Percentiles rank a stretch among this genome's conserved stretches.
These are phyloP conservation scores for Isichthys henryi DNA, from an alignment of 2,113 vertebrate species.

Conservation along the genomic window DNA sequence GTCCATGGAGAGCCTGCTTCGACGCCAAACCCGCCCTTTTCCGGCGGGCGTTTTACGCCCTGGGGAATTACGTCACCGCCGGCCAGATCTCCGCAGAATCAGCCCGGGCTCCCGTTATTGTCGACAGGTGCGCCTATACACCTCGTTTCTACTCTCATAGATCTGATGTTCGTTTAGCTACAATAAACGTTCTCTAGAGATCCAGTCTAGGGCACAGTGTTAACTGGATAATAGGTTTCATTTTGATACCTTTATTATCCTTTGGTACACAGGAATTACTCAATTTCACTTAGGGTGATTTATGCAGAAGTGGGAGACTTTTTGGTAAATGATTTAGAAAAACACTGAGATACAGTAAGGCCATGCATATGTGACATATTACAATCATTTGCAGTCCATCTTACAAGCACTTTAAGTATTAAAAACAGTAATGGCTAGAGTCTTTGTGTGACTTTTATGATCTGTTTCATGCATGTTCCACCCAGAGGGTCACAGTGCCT, in stretches of 20 bases:
- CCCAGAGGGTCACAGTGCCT: background rate
- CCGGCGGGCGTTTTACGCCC: slow-evolving; percentile 82
- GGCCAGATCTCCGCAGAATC: slow-evolving; percentile 67
- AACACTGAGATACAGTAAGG: background rate
- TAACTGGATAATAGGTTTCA: background rate
- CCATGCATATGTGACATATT: too few species aligned
- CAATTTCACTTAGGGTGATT: background rate
- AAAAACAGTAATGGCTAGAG: background rate
- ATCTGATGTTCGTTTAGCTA: background rate
- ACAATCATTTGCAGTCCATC: too few species aligned
- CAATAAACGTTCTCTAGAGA: background rate
- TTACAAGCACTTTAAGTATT: too few species aligned
- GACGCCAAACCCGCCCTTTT: slow-evolving; percentile 74
- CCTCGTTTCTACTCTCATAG: background rate
- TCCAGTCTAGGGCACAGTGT: background rate
- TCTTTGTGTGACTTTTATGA: background rate
- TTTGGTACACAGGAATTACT: background rate
- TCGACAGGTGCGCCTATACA: slow-evolving; percentile 72
- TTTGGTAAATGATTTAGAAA: too few species aligned
- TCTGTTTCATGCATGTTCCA: background rate
- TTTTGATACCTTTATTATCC: background rate
- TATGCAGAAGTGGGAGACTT: background rate
- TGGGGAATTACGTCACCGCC: slow-evolving; percentile 85
- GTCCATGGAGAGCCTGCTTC: slow-evolving; percentile 72
- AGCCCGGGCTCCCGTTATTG: slow-evolving; percentile 66